A percentile compares a stretch with the other conserved stretches of the same genome.
These are phyloP conservation scores for Bombus breviceps DNA, from an alignment of 1,140 invertebrate species.

Conservation along the genomic window DNA sequence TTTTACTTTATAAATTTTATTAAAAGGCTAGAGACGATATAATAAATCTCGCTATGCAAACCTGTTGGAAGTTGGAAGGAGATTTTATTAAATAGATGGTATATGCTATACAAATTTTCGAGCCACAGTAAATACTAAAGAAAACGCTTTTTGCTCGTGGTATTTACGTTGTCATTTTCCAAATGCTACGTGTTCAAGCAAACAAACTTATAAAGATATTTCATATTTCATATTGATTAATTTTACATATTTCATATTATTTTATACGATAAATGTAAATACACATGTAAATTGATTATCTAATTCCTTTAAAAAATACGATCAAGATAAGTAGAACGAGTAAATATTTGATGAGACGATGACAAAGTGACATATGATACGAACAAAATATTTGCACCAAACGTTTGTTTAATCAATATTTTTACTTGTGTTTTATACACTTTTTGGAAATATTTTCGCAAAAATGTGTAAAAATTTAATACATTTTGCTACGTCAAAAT, in stretches of 20 bases:
- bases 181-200: too few species aligned
- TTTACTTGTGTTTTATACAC: neutral
- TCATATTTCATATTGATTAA: too few species aligned
- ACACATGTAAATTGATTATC: too few species aligned
- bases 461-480: neutral
- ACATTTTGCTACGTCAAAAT: neutral
- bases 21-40: neutral
- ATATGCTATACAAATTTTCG: too few species aligned
- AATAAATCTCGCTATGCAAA: neutral
- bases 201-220: too few species aligned
- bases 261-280: neutral
- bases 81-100: neutral
- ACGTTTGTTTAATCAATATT: neutral
- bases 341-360: neutral
- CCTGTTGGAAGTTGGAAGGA: neutral
- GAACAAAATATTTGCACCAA: neutral
- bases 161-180: too few species aligned
- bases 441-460: neutral
- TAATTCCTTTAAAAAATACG: rapidly evolving
- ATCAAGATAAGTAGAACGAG: too few species aligned
- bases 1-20: neutral
- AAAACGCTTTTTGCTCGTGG: too few species aligned
- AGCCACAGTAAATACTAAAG: too few species aligned
- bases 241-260: neutral
- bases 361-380: neutral